Conservation (phyloP, 2,113 vertebrate genomes). For the Onychostruthus taczanowskii region DNA sequence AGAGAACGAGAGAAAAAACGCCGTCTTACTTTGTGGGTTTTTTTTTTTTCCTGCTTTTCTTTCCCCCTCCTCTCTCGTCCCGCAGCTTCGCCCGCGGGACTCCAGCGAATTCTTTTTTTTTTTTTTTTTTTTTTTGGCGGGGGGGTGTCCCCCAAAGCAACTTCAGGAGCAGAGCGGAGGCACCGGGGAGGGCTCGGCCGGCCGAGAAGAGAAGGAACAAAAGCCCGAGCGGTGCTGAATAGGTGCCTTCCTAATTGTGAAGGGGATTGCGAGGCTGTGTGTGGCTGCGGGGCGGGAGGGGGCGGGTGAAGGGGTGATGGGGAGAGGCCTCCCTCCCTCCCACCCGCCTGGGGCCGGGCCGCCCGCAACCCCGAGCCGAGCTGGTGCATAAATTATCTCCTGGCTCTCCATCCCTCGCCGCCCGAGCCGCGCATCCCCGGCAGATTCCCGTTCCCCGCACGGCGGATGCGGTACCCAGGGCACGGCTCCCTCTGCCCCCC, state of each 20-base stretch:
- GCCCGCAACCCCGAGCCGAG: constrained; percentile 54
- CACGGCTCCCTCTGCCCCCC: background rate
- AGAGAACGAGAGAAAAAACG: constrained; percentile 30
- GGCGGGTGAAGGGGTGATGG: constrained; percentile 44
- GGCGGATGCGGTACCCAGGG: background rate
- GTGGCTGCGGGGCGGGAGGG: constrained; percentile 43
- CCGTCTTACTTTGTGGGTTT: constrained; percentile 10
- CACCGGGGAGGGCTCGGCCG: background rate
- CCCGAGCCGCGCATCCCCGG: background rate
- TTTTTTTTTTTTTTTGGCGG: no score
- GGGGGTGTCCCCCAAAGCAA: background rate
- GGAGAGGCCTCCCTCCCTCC: constrained; percentile 51
- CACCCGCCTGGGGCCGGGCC: constrained; percentile 33
- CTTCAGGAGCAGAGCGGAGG: background rate
- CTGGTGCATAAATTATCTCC: constrained; percentile 49
- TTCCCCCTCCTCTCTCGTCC: background rate
- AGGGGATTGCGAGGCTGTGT: constrained; percentile 6
- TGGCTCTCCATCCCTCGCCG: background rate
- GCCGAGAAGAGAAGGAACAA: constrained; percentile 49
- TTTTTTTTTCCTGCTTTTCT: background rate
- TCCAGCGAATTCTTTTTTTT: background rate
- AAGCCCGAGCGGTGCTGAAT: constrained; percentile 43
- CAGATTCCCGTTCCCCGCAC: background rate
- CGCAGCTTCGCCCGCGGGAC: constrained; percentile 2
- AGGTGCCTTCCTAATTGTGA: constrained; percentile 44